Evolutionary conservation across 2,113 vertebrate genomes (phyloP), one percentile per base, ranked within the genome.

Genomic region (Synchiropus splendidus): DNA sequence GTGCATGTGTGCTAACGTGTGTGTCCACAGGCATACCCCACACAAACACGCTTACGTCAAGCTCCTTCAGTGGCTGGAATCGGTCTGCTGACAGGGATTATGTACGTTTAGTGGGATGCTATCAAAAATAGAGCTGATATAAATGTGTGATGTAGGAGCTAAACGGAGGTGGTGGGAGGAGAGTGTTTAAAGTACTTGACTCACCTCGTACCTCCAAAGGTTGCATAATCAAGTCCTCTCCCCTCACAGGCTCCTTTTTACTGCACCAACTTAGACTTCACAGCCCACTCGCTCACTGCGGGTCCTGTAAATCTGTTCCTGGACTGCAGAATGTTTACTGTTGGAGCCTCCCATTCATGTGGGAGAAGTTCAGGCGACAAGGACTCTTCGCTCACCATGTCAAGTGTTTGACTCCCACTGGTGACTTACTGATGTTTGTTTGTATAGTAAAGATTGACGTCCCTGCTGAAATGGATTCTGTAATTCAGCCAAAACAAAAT

Each of bases 181-280:
- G 64, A 67, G 67, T 57, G 41, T 57, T 66, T 70, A 47, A 60
- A 72, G 69, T 63, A 69, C 71, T 77, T 80, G 67, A 74, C 59
- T 81, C 72, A 78, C 74, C 72, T 69, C 54, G 5, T 61, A 56
- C 72, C 72, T 72, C 59, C 66, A 67, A 64, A 77, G 67, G 65
- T 80, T 82, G 67, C 71, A 70, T 78, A 78, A 82, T 74, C 63
- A 72, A 52, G 71, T 68, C 53, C 61, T 64, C 45, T 57, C 42
- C 30, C 10, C 53, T 63, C 64, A 61, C 17, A 51, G 34, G 48
- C 55, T 58, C 55, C 64, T 44, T 59, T 65, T 32, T 38, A 35
- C 46, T 51, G 48, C 52, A 58, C 64, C 48, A 43, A 71, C 61
- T 69, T 64, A 36, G 64, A 43, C 56, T 58, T 45, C 51, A 40